These are phyloP conservation scores for Steinernema carpocapsae DNA, from an alignment of 2,888 invertebrate genomes.

Conservation along the genomic window DNA sequence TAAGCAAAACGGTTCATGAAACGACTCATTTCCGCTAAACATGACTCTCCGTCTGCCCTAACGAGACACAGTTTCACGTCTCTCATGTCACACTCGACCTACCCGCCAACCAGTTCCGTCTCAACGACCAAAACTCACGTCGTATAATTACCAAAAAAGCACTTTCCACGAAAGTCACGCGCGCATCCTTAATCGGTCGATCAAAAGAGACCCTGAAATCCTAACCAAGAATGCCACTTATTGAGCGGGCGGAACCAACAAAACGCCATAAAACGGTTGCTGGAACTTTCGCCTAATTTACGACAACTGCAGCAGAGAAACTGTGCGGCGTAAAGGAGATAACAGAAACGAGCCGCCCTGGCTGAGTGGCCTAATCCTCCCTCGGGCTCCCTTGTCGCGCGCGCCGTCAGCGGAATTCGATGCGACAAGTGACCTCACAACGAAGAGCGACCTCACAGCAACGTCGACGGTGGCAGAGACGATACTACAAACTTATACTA, in stretches of 20 bases:
- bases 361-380: conserved; percentile 9
- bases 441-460: background rate
- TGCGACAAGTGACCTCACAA: conserved; percentile 28
- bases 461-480: background rate
- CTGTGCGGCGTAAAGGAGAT: background rate
- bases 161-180: too few relatives aligned
- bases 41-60: too few relatives aligned
- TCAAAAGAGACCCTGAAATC: too few relatives aligned
- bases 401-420: conserved; percentile 25
- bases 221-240: conserved; percentile 26
- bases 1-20: too few relatives aligned
- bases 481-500: too few relatives aligned
- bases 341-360: background rate
- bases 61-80: too few relatives aligned
- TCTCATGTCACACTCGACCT: too few relatives aligned
- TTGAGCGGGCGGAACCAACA: background rate
- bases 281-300: conserved; percentile 28
- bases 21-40: too few relatives aligned
- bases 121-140: too few relatives aligned
- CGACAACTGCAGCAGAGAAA: background rate
- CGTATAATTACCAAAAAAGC: too few relatives aligned
- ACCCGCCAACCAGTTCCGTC: too few relatives aligned
- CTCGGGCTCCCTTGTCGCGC: background rate
- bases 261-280: conserved; percentile 19
- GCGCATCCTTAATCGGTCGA: too few relatives aligned